Evolutionary conservation across 2,113 vertebrate genomes (phyloP).

Genomic region (Myiopsitta monachus): DNA sequence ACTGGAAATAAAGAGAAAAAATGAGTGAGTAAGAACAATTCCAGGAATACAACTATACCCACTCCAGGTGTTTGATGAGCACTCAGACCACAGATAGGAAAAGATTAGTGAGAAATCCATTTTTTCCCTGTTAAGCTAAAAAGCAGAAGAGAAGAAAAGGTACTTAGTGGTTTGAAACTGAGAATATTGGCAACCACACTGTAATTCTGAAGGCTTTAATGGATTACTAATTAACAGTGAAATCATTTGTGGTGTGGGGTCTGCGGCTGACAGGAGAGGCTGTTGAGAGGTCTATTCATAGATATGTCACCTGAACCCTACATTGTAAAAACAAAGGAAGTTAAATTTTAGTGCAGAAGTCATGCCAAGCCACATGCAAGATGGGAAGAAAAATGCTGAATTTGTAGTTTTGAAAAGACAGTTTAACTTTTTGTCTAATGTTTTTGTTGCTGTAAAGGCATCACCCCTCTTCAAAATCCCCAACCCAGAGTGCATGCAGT

Average conservation of each 20-base stretch:
- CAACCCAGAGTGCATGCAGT: background rate
- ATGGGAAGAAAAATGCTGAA: background rate
- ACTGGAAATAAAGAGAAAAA: background rate
- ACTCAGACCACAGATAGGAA: background rate
- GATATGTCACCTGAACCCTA: background rate
- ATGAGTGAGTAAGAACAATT: background rate
- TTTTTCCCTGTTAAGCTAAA: background rate
- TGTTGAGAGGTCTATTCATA: background rate
- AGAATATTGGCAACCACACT: background rate
- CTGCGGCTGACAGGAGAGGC: background rate
- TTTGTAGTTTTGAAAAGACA: background rate
- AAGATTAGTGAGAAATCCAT: background rate
- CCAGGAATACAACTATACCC: background rate
- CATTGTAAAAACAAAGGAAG: background rate
- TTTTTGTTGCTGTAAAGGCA: background rate
- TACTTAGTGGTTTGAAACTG: slow-evolving; percentile 46
- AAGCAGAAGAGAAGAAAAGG: background rate
- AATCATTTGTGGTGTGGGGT: background rate
- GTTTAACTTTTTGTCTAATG: background rate
- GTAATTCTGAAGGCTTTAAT: background rate
- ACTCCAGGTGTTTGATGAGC: background rate
- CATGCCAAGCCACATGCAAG: background rate
- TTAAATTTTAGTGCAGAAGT: background rate
- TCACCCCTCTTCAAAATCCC: background rate
- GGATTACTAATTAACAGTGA: slow-evolving; percentile 22